phyloP scores from a whole-genome alignment of 2,888 invertebrate genomes.

The Sabatieria punctata region DNA sequence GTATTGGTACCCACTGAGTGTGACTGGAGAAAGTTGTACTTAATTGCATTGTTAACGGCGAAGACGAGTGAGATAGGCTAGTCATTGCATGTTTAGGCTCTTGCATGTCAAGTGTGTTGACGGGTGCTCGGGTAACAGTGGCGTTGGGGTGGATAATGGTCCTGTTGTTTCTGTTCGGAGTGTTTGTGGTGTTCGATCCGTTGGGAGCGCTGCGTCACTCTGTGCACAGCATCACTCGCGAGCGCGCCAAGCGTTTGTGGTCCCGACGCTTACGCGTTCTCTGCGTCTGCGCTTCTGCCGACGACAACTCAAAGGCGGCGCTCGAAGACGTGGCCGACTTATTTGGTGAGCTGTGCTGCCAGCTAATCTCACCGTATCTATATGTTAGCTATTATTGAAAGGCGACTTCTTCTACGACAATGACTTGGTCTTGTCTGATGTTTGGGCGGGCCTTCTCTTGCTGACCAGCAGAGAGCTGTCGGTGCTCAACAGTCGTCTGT shows the following conservation, averaged over 20 bases:
- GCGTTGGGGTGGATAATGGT: constrained; percentile 64
- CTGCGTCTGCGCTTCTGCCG: constrained; percentile 7
- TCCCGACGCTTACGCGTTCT: constrained; percentile 9
- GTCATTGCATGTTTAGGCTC: too few species aligned
- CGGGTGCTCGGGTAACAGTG: constrained; percentile 45
- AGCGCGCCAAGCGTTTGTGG: constrained; percentile 12
- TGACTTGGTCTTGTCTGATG: constrained; percentile 70
- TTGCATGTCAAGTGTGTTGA: too few species aligned
- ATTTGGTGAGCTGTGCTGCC: constrained; percentile 49
- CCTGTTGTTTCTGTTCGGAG: constrained; percentile 52
- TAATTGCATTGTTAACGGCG: too few species aligned
- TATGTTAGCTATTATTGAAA: background rate
- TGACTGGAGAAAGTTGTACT: too few species aligned
- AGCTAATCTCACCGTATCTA: background rate
- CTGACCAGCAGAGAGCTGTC: constrained; percentile 35
- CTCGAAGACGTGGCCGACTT: constrained; percentile 43
- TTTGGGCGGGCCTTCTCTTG: constrained; percentile 69
- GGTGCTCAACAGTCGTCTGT: constrained; percentile 6
- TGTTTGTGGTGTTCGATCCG: constrained; percentile 64
- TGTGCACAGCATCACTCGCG: constrained; percentile 37
- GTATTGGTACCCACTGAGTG: too few species aligned
- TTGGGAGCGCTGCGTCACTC: constrained; percentile 55
- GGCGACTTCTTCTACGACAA: constrained; percentile 43
- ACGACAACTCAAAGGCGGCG: constrained; percentile 27
- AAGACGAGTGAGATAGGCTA: too few species aligned